phyloP scores from a whole-genome alignment of 2,888 invertebrate genomes.

The Nemotelus pantherinus region DNA sequence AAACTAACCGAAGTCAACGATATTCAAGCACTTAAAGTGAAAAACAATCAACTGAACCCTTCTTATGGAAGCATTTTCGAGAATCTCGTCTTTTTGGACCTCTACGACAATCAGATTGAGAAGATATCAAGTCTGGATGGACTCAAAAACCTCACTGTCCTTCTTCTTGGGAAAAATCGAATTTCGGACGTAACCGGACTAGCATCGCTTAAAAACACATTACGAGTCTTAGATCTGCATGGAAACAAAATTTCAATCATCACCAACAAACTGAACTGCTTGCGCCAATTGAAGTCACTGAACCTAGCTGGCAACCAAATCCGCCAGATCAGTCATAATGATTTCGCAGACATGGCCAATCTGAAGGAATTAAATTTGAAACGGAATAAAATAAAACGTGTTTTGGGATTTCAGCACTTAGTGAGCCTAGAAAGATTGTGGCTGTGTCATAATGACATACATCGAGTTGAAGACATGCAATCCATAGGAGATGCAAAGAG shows the following conservation, averaged over 20 bases:
- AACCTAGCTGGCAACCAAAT: slow-evolving; percentile 94
- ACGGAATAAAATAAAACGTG: slow-evolving; percentile 82
- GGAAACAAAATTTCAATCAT: slow-evolving; percentile 82
- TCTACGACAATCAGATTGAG: slow-evolving; percentile 95
- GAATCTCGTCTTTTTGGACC: slow-evolving; percentile 89
- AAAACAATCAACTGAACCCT: slow-evolving; percentile 60
- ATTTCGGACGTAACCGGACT: slow-evolving; percentile 62
- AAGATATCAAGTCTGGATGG: slow-evolving; percentile 81
- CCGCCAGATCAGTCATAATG: slow-evolving; percentile 76
- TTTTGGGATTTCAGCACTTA: slow-evolving; percentile 84
- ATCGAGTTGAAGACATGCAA: slow-evolving; percentile 85
- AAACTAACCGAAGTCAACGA: neutral
- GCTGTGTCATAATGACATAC: slow-evolving; percentile 67
- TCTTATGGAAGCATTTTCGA: slow-evolving; percentile 61
- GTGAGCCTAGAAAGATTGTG: slow-evolving; percentile 72
- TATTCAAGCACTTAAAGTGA: slow-evolving; percentile 57
- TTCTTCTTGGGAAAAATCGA: slow-evolving; percentile 91
- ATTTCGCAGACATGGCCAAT: slow-evolving; percentile 80
- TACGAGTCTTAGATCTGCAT: slow-evolving; percentile 92
- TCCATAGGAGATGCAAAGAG: slow-evolving; percentile 81
- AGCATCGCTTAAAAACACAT: slow-evolving; percentile 66
- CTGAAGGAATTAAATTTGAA: slow-evolving; percentile 89
- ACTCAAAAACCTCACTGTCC: slow-evolving; percentile 81
- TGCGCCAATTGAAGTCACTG: slow-evolving; percentile 84
- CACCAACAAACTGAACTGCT: slow-evolving; percentile 67